Evolutionary conservation across 2,797 vertebrate species (phyloP).

Genomic region (Gallinago nigripennis): DNA sequence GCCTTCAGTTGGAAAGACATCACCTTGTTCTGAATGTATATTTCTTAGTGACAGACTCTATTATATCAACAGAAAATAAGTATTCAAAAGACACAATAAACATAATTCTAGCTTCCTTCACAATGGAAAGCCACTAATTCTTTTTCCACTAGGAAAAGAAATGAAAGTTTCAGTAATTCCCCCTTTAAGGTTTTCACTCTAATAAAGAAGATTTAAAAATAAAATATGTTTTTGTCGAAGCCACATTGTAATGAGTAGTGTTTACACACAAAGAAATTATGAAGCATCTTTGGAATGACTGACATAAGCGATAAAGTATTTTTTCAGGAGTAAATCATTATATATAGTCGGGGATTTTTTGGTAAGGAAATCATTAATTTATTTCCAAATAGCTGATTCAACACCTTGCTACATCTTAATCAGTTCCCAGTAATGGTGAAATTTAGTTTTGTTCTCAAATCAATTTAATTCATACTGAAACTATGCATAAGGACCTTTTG

Average conservation of each 20-base stretch:
- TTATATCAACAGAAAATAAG: slow-evolving; percentile 52
- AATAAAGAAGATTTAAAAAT: slow-evolving; percentile 44
- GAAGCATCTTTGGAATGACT: background rate
- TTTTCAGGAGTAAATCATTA: background rate
- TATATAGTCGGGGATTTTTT: background rate
- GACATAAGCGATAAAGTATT: background rate
- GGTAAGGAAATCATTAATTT: background rate
- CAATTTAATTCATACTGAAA: background rate
- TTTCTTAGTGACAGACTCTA: slow-evolving; percentile 17
- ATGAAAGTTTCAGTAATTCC: slow-evolving; percentile 38
- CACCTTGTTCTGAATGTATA: background rate
- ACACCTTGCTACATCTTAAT: background rate
- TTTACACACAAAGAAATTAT: background rate
- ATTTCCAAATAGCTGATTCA: background rate
- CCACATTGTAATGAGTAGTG: background rate
- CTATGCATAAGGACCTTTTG: background rate
- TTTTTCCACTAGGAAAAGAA: background rate
- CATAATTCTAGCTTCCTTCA: slow-evolving; percentile 53
- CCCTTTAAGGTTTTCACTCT: slow-evolving; percentile 46
- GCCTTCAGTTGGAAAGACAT: background rate
- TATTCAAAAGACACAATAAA: slow-evolving; percentile 59
- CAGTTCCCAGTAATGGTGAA: background rate
- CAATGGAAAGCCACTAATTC: background rate
- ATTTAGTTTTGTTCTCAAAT: background rate
- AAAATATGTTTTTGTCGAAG: slow-evolving; percentile 44